These are phyloP conservation scores for Psilopsiagon aymara DNA, from an alignment of 2,113 vertebrate species.

Conservation along the genomic window DNA sequence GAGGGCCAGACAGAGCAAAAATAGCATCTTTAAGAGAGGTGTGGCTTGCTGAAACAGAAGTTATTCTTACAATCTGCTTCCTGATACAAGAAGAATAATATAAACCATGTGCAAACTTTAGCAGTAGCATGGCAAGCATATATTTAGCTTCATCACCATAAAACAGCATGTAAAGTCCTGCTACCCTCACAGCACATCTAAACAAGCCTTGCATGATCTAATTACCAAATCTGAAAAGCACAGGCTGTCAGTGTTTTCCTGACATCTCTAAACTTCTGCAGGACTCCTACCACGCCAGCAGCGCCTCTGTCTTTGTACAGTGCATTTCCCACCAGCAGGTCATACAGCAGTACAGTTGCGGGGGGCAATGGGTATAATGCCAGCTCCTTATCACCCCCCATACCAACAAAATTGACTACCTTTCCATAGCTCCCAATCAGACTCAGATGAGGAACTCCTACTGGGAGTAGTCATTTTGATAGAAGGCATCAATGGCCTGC, in stretches of 20 bases:
- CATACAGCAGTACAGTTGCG: background rate
- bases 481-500: background rate
- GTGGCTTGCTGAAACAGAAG: background rate
- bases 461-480: constrained; percentile 28
- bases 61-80: background rate
- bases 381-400: background rate
- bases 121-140: background rate
- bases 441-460: background rate
- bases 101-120: background rate
- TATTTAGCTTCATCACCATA: background rate
- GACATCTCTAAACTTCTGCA: background rate
- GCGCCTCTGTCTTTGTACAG: background rate
- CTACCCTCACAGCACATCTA: background rate
- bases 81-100: background rate
- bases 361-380: background rate
- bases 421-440: background rate
- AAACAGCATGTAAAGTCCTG: background rate
- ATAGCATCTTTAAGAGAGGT: background rate
- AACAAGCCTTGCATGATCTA: background rate
- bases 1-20: background rate
- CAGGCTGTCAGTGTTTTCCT: background rate
- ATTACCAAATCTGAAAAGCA: background rate
- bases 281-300: background rate
- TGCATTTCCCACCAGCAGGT: constrained; percentile 33
- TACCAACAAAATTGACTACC: background rate